Base-by-base conservation (phyloP, 2,113 vertebrate genomes). In the Notarius quadriscutis region DNA sequence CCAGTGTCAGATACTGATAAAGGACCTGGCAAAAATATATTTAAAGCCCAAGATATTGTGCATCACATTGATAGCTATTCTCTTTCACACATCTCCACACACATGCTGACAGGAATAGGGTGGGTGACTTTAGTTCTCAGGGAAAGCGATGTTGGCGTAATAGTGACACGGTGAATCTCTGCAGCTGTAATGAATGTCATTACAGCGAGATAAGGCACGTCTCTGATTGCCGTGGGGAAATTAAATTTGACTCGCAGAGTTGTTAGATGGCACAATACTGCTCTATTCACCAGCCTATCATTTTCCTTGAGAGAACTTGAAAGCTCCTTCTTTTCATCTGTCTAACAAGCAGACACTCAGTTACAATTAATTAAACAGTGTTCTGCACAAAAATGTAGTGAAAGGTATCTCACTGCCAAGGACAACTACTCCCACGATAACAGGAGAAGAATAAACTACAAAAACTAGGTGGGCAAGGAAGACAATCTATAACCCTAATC, bases 341-440 rank as follows among this genome's bases (percentile, higher is more conserved):
- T 87, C 87, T 79, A 79, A 84, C 81, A 69, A 69, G 82, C 20
- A 87, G 81, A 71, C 82, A 58, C 60, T 48, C 74, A 15, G 20
- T 84, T 84, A 87, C 81, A 78, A 84, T 87, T 87, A 83, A 87
- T 79, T 87, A 69, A 84, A 79, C 74, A 84, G 48, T 65, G 27
- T 69, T 87, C 51, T 2, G 60, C 79, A 53, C 80, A 75, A 62
- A 51, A 41, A 63, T 3, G 5, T 58, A 6, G 7, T 7, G 11
- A 71, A 75, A 69, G 72, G 71, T 78, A 34, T 50, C 50, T 51
- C 53, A 10, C 48, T 55, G 51, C 25, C 30, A 60, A 60, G 58
- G 53, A 60, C 83, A 25, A 57, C 27, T 22, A 22, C 51, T 84
- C 83, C 69, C n/a, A 25, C 0, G 10, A 58, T 25, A 63, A 20